Percentiles rank a stretch among this genome's conserved stretches.
phyloP scores from a whole-genome alignment of 2,113 vertebrate species.

The Oncorhynchus masou region DNA sequence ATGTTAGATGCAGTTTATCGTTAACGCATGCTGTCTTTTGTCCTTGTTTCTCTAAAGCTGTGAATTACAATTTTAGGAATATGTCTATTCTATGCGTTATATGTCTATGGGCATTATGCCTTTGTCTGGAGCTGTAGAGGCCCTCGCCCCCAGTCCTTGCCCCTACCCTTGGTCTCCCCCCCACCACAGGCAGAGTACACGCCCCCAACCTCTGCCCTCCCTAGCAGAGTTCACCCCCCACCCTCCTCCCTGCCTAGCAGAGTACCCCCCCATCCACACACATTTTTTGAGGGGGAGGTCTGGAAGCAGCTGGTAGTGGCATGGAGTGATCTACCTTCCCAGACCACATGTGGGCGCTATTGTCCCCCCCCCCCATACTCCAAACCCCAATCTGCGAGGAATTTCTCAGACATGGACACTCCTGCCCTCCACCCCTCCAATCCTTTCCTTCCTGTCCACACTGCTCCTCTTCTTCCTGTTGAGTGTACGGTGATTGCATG shows the following conservation, averaged over 20 bases:
- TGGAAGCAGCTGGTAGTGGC: slow-evolving; percentile 64
- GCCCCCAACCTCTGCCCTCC: background rate
- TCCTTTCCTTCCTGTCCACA: background rate
- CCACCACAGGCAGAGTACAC: background rate
- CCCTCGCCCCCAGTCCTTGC: background rate
- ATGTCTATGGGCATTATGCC: background rate
- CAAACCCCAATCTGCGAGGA: background rate
- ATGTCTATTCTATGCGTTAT: too few species aligned
- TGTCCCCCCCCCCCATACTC: slow-evolving; percentile 21
- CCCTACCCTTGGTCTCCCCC: background rate
- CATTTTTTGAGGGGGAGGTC: slow-evolving; percentile 45
- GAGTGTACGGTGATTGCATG: background rate
- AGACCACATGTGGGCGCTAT: slow-evolving; percentile 66
- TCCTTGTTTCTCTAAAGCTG: background rate
- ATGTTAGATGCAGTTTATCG: too few species aligned
- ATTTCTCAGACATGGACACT: background rate
- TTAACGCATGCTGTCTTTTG: too few species aligned
- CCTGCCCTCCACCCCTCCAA: background rate
- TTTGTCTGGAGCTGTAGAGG: background rate
- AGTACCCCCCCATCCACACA: background rate
- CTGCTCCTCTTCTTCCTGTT: background rate
- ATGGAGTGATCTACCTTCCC: slow-evolving; percentile 46
- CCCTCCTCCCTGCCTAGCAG: background rate
- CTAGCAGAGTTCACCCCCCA: background rate
- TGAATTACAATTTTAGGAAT: background rate